phyloP scores from a whole-genome alignment of 2,113 vertebrate genomes.

The Paradisaea rubra region DNA sequence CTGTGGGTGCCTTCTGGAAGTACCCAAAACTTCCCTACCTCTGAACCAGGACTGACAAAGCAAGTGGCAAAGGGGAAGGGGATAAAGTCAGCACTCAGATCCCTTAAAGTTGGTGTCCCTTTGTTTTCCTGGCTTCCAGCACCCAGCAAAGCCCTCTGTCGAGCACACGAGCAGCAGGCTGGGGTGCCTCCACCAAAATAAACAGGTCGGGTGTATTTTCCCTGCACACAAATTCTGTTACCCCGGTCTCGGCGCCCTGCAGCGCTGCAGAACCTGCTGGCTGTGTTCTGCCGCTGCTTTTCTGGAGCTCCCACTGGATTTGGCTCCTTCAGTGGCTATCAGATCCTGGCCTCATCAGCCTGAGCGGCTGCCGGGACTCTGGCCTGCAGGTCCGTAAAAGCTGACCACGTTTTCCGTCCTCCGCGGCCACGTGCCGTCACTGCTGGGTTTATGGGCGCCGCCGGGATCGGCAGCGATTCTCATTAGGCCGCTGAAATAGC shows the following conservation, averaged over 20 bases:
- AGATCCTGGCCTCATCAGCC: not conserved
- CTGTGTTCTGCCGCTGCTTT: not conserved
- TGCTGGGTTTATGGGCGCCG: not conserved
- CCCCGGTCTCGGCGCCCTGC: too few relatives aligned
- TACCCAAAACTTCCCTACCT: not conserved
- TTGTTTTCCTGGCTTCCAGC: not conserved
- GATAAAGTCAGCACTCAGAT: not conserved
- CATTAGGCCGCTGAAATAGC: not conserved
- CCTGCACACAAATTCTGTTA: fast-evolving
- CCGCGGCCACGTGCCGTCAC: not conserved
- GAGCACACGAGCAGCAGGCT: not conserved
- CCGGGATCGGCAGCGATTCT: not conserved
- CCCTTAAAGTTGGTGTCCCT: not conserved
- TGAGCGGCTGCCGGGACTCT: not conserved
- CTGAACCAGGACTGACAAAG: not conserved
- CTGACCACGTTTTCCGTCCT: fast-evolving
- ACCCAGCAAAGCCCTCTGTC: not conserved
- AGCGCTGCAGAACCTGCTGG: not conserved
- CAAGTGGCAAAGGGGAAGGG: not conserved
- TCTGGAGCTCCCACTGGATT: not conserved
- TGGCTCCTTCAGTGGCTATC: not conserved
- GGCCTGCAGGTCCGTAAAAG: not conserved
- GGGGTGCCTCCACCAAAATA: too few relatives aligned
- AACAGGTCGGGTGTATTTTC: not conserved
- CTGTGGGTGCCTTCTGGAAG: too few relatives aligned